Percentiles rank a stretch among this genome's conserved stretches.
These are phyloP conservation scores for Tribolium freemani DNA, from an alignment of 2,888 invertebrate species.

Conservation along the genomic window DNA sequence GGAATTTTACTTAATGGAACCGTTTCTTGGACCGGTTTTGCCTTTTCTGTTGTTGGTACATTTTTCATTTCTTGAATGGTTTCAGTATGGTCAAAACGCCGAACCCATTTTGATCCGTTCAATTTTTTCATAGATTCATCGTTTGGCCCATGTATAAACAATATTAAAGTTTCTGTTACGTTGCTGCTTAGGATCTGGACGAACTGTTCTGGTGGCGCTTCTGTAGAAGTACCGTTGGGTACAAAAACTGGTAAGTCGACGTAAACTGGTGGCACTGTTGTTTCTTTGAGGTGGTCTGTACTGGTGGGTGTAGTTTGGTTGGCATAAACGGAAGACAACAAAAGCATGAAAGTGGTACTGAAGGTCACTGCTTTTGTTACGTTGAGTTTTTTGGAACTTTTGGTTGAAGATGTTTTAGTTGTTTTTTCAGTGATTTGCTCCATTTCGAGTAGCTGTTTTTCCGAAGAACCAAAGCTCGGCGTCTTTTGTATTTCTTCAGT, in stretches of 20 bases:
- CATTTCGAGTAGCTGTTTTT: not conserved
- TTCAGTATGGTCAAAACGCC: constrained; percentile 5
- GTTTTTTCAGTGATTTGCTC: constrained; percentile 6
- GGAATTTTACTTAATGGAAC: not conserved
- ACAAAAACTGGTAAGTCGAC: constrained; percentile 33
- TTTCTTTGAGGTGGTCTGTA: not conserved
- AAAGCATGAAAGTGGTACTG: constrained; percentile 31
- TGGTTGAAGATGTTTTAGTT: not conserved
- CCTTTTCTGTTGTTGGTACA: not conserved
- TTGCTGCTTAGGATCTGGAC: constrained; percentile 9
- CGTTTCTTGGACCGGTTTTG: not conserved
- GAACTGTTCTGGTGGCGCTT: constrained; percentile 1
- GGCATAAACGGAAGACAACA: constrained; percentile 35
- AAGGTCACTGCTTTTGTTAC: constrained; percentile 6
- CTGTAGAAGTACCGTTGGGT: not conserved
- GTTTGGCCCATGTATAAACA: constrained; percentile 24
- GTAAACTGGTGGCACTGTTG: constrained; percentile 28
- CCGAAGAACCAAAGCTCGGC: not conserved
- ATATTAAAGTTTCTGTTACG: constrained; percentile 23
- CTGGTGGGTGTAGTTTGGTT: constrained; percentile 8
- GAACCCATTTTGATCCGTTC: constrained; percentile 35
- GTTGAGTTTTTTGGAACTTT: not conserved
- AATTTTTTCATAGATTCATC: constrained; percentile 16
- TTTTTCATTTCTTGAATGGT: not conserved
- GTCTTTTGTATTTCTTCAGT: not conserved